phyloP scores from a whole-genome alignment of 2,797 vertebrate species.

The Aeoliscus strigatus region DNA sequence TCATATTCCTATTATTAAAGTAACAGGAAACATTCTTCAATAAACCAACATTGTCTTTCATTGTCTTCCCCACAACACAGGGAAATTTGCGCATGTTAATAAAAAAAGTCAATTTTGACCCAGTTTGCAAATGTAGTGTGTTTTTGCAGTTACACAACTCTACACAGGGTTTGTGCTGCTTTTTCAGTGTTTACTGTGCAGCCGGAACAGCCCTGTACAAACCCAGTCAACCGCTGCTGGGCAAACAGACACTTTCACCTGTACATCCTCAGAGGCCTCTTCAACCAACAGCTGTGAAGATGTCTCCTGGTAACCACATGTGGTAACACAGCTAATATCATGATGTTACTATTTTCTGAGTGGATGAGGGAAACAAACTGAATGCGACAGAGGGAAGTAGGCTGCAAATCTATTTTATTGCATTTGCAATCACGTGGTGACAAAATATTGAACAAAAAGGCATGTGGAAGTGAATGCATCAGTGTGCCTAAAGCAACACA shows the following conservation, averaged over 20 bases:
- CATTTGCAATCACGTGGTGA: constrained; percentile 56
- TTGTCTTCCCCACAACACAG: too few species aligned
- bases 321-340: too few species aligned
- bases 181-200: constrained; percentile 19
- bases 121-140: too few species aligned
- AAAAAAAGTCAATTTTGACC: too few species aligned
- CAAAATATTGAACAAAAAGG: constrained; percentile 44
- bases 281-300: not conserved
- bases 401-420: constrained; percentile 70
- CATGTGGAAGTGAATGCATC: constrained; percentile 25
- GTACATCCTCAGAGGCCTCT: not conserved
- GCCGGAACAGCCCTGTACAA: constrained; percentile 11
- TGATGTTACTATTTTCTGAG: too few species aligned
- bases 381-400: too few species aligned
- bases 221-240: constrained; percentile 9
- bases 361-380: too few species aligned
- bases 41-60: too few species aligned
- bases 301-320: not conserved
- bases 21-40: too few species aligned
- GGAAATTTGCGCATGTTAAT: too few species aligned
- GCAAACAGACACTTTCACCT: constrained; percentile 7
- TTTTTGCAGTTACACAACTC: too few species aligned
- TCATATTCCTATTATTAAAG: too few species aligned
- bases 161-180: constrained; percentile 2
- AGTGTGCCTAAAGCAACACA: constrained; percentile 22